A percentile compares a stretch with the other conserved stretches of the same genome.
Evolutionary conservation across 2,113 vertebrate species (phyloP).

Genomic region (Sclerurus mexicanus): DNA sequence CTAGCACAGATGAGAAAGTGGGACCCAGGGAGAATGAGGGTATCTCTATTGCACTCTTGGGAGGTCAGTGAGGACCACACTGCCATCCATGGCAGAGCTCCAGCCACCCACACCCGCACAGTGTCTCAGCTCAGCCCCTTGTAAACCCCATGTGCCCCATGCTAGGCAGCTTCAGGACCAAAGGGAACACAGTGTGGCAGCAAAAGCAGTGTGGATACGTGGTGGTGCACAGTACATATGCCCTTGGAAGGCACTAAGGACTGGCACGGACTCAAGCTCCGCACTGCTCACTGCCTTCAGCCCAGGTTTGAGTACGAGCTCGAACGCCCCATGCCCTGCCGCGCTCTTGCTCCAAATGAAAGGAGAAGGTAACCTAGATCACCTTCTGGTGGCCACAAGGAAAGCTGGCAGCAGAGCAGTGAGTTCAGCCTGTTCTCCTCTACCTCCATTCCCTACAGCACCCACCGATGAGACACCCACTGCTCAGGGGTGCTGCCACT

Average conservation of each 20-base stretch:
- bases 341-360: background rate
- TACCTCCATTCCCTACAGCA: background rate
- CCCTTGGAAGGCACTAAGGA: background rate
- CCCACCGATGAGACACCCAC: accelerated
- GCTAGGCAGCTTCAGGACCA: background rate
- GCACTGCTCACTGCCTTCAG: background rate
- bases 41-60: background rate
- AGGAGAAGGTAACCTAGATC: background rate
- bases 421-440: background rate
- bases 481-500: background rate
- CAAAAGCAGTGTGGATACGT: accelerated
- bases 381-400: background rate
- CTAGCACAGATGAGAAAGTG: background rate
- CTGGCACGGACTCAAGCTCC: background rate
- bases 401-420: background rate
- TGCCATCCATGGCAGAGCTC: background rate
- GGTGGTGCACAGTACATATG: background rate
- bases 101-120: background rate
- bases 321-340: accelerated
- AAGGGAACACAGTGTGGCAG: background rate
- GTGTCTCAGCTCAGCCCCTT: background rate
- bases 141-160: background rate
- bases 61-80: accelerated
- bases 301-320: background rate
- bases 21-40: background rate